Conservation (phyloP, 2,797 vertebrate species). For the Phrynocephalus vlangalii region DNA sequence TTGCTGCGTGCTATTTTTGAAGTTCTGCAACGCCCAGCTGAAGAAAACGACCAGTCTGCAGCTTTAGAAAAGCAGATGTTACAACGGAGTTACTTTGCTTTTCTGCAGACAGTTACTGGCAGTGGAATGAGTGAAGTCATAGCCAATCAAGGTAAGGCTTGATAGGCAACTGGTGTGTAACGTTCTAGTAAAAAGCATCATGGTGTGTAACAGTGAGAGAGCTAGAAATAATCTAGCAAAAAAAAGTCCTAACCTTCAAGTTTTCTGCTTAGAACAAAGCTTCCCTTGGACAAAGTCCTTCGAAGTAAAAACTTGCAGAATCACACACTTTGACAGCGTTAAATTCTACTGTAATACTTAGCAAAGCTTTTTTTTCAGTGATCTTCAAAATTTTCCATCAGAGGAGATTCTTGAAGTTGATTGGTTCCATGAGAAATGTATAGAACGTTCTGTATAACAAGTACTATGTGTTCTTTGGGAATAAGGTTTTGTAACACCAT, state of each 20-base stretch:
- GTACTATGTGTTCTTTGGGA: background rate
- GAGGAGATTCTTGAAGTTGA: background rate
- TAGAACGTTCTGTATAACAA: background rate
- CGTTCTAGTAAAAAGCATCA: background rate
- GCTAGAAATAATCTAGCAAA: background rate
- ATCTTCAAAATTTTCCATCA: background rate
- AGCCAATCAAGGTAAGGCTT: conserved; percentile 89
- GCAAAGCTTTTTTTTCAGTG: background rate
- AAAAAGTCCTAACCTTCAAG: background rate
- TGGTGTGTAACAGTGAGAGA: background rate
- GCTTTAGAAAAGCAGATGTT: conserved; percentile 98
- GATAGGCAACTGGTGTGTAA: background rate
- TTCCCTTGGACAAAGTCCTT: background rate
- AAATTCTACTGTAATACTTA: background rate
- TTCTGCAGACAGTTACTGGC: conserved; percentile 92
- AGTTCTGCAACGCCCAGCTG: conserved; percentile 90
- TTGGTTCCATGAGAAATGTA: background rate
- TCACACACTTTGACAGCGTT: background rate
- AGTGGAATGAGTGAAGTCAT: conserved; percentile 97
- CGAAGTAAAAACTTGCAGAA: background rate
- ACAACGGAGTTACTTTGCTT: conserved; percentile 94
- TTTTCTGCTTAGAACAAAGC: background rate
- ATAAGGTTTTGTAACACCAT: background rate
- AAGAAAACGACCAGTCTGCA: conserved; percentile 96
- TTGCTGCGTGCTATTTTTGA: conserved; percentile 95